These are phyloP conservation scores for Podarcis lilfordi DNA, from an alignment of 2,797 vertebrate genomes.

Conservation along the genomic window DNA sequence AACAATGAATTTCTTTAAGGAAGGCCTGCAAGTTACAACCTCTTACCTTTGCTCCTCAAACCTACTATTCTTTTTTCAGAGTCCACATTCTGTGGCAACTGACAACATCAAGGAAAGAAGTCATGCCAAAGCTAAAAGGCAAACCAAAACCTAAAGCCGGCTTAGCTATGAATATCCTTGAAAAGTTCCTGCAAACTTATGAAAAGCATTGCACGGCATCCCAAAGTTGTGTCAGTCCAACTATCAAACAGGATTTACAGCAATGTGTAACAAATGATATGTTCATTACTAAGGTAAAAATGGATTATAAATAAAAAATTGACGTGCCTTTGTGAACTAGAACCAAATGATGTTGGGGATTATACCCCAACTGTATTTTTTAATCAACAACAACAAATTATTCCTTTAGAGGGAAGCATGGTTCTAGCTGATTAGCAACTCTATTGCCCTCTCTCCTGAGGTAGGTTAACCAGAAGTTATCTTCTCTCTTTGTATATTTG, in stretches of 20 bases:
- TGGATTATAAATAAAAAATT: neutral
- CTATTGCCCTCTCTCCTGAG: neutral
- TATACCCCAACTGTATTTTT: neutral
- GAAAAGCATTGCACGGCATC: conserved; percentile 55
- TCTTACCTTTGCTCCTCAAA: neutral
- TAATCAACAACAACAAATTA: neutral
- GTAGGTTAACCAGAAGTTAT: neutral
- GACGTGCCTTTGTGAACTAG: neutral
- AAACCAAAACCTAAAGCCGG: conserved; percentile 32
- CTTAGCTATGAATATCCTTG: conserved; percentile 41
- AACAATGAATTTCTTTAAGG: too few relatives aligned
- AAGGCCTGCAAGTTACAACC: neutral
- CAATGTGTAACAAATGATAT: conserved; percentile 45
- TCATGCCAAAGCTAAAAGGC: conserved; percentile 52
- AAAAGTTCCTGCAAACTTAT: conserved; percentile 65
- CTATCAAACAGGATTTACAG: conserved; percentile 56
- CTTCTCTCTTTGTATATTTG: neutral
- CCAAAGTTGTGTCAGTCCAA: conserved; percentile 49
- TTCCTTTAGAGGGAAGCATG: neutral
- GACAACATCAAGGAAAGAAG: conserved; percentile 13
- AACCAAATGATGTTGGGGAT: neutral
- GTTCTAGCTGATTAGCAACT: neutral
- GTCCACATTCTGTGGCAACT: conserved; percentile 42
- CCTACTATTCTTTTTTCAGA: conserved; percentile 14
- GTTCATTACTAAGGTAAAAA: conserved; percentile 54